phyloP scores from a whole-genome alignment of 2,113 vertebrate species.

The Emydura subglobosa region DNA sequence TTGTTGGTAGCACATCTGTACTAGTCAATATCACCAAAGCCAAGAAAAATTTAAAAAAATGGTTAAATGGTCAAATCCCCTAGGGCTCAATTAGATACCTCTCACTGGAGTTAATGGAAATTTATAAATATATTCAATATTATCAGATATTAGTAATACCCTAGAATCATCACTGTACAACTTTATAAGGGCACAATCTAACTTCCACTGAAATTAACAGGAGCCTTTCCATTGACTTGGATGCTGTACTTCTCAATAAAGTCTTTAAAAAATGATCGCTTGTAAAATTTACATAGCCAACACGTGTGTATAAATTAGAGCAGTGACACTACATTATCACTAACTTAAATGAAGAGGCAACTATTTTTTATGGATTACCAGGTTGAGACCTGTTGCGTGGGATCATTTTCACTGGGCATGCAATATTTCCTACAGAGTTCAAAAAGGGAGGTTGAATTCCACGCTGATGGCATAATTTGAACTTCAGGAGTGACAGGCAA shows the following conservation, averaged over 20 bases:
- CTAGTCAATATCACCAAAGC: neutral
- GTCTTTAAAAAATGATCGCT: neutral
- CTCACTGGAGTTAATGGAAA: rapidly evolving
- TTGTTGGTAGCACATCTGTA: rapidly evolving
- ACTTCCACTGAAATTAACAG: rapidly evolving
- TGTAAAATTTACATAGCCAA: neutral
- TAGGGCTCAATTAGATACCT: neutral
- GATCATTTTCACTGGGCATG: neutral
- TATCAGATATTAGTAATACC: neutral
- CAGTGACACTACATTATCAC: neutral
- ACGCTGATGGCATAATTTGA: neutral
- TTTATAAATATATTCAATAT: neutral
- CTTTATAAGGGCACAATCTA: neutral
- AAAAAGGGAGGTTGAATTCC: neutral
- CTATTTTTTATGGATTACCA: neutral
- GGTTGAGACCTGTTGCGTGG: neutral
- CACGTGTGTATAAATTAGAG: neutral
- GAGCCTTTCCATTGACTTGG: neutral
- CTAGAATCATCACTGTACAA: neutral
- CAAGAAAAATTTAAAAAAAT: neutral
- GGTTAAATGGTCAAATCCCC: neutral
- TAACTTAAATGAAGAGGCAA: neutral
- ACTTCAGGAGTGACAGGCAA: neutral
- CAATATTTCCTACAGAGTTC: neutral
- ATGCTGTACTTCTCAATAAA: rapidly evolving